phyloP scores from a whole-genome alignment of 2,888 invertebrate species.

The Chrysolina oricalcia region DNA sequence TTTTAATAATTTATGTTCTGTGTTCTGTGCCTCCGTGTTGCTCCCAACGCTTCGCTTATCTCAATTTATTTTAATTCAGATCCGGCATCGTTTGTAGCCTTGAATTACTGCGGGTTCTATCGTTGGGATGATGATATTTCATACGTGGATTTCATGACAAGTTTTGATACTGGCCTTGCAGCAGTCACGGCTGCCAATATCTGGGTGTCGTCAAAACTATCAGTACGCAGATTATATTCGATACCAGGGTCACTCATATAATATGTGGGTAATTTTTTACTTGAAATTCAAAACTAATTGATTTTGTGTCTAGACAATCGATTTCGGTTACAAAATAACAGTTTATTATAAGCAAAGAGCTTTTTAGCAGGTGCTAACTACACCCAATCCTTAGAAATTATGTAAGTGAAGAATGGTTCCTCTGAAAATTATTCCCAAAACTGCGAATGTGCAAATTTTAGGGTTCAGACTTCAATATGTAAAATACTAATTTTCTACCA shows the following conservation, averaged over 20 bases:
- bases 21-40: slow-evolving; percentile 38
- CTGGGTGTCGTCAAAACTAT: not conserved
- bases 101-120: slow-evolving; percentile 16
- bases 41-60: slow-evolving; percentile 35
- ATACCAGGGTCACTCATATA: not conserved
- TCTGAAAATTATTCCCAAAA: too few species aligned
- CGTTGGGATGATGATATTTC: slow-evolving; percentile 18
- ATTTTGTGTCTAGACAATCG: not conserved
- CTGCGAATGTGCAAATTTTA: too few species aligned
- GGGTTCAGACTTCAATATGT: too few species aligned
- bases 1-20: slow-evolving; percentile 43
- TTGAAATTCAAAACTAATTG: too few species aligned
- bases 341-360: too few species aligned
- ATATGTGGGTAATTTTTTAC: not conserved
- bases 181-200: not conserved
- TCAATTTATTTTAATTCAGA: slow-evolving; percentile 43
- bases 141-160: slow-evolving; percentile 15
- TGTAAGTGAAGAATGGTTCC: too few species aligned
- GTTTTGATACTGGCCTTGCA: slow-evolving; percentile 10
- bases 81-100: slow-evolving; percentile 35
- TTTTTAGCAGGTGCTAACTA: too few species aligned
- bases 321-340: not conserved
- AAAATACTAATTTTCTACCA: too few species aligned
- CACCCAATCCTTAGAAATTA: too few species aligned
- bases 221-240: not conserved